These are phyloP conservation scores for Gobio gobio DNA, from an alignment of 2,113 vertebrate species.

Conservation along the genomic window DNA sequence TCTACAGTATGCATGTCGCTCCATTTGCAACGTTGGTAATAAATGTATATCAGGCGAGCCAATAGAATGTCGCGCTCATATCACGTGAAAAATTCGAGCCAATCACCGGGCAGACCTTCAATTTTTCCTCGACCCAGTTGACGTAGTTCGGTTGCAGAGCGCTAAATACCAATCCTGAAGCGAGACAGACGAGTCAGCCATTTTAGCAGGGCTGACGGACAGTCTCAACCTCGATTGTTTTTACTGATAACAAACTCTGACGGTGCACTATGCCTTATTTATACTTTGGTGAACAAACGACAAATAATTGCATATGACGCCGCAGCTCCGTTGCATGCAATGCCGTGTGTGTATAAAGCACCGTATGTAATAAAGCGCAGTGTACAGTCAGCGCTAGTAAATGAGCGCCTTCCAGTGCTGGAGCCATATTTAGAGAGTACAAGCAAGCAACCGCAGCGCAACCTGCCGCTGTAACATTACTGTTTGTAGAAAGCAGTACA, in stretches of 20 bases:
- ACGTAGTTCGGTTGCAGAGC: constrained; percentile 78
- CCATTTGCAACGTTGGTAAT: constrained; percentile 24
- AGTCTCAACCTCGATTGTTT: constrained; percentile 15
- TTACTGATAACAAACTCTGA: constrained; percentile 27
- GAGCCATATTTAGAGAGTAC: constrained; percentile 24
- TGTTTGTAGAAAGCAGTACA: neutral
- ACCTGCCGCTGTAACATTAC: neutral
- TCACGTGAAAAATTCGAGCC: constrained; percentile 44
- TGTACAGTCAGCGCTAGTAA: constrained; percentile 4
- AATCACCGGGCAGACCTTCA: constrained; percentile 63
- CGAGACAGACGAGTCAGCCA: constrained; percentile 82
- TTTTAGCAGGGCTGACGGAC: constrained; percentile 73
- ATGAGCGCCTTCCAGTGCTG: constrained; percentile 13
- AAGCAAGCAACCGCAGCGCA: neutral
- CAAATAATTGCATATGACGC: neutral
- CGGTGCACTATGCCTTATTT: neutral
- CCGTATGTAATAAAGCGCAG: neutral
- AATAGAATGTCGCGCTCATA: constrained; percentile 28
- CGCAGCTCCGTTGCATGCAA: neutral
- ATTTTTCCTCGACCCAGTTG: constrained; percentile 65
- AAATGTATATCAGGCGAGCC: constrained; percentile 31
- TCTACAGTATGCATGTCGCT: neutral
- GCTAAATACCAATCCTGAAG: constrained; percentile 78
- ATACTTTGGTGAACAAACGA: neutral
- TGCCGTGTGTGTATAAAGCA: constrained; percentile 7